Conservation (phyloP, 2,797 vertebrate species). For the Neomorphus geoffroyi region DNA sequence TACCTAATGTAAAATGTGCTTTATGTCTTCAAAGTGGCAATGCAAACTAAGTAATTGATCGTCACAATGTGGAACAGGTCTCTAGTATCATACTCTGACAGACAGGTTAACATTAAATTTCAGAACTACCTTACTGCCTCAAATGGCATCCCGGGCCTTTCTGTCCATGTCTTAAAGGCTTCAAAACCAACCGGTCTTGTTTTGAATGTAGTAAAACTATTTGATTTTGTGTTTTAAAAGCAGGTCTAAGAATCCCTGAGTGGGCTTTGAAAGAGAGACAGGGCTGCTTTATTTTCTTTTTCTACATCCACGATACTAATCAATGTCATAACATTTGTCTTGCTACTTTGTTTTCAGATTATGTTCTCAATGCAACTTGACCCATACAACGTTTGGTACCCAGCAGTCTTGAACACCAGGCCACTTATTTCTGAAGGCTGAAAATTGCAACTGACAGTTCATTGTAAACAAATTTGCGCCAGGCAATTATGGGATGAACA, state of each 20-base stretch:
- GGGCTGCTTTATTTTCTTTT: not conserved
- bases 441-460: not conserved
- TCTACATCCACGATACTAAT: not conserved
- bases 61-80: not conserved
- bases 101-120: slow-evolving; percentile 25
- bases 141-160: not conserved
- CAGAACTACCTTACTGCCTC: not conserved
- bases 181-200: not conserved
- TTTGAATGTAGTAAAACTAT: not conserved
- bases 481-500: not conserved
- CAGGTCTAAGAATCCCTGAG: not conserved
- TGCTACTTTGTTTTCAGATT: not conserved
- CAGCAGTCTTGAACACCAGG: not conserved
- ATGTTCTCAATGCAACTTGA: not conserved
- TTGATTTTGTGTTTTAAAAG: not conserved
- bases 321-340: not conserved
- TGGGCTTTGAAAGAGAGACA: not conserved
- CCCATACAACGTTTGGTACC: not conserved
- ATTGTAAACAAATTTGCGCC: not conserved
- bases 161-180: not conserved
- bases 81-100: not conserved
- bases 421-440: not conserved
- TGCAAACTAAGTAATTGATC: slow-evolving; percentile 26
- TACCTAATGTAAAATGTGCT: not conserved
- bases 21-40: not conserved